Evolutionary conservation across 2,888 invertebrate genomes (phyloP), one percentile per base, ranked within the genome.

Genomic region (Sesia apiformis): DNA sequence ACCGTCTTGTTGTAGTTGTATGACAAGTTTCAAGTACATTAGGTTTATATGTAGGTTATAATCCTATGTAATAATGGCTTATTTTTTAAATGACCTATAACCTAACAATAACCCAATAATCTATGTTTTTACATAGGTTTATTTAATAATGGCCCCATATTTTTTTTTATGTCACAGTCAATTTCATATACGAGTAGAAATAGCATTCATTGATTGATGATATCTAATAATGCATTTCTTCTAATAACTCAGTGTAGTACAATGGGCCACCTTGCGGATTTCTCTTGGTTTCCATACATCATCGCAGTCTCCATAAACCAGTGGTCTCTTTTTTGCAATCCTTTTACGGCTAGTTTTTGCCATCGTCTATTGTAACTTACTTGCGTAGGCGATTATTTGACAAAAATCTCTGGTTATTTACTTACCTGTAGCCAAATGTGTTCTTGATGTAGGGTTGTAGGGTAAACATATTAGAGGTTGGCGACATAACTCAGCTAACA

Each of bases 381-480:
- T 84, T 84, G 84, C 81, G 78, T 66, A 74, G 72, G 65, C 74
- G 80, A 79, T 78, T 81, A 80, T 84, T 84, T 79, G 81, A 73
- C 81, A 74, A 83, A 75, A 74, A 76, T 72, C 60, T 67, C 39
- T 50, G 58, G 40, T 56, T 65, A 69, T 76, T 76, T 76, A 65
- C 72, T 76, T 77, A 76, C 75, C 70, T 76, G 72, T 58, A 53
- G 38, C 38, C 38, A 73, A 82, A 81, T 78, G 76, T 82, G 77
- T 63, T 72, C 66, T 63, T 67, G 60, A 72, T 72, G 53, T 55
- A 46, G 23, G 23, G 23, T 42, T 52, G 52, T 60, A 68, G 65
- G 81, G 76, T 76, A 64, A 71, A 59, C 39, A 60, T 49, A 52
- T 59, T 54, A n/a, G 52, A 60, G 56, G n/a, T 49, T 23, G 23